Base-by-base conservation (phyloP, 2,797 vertebrate species). In the Onychomys torridus region DNA sequence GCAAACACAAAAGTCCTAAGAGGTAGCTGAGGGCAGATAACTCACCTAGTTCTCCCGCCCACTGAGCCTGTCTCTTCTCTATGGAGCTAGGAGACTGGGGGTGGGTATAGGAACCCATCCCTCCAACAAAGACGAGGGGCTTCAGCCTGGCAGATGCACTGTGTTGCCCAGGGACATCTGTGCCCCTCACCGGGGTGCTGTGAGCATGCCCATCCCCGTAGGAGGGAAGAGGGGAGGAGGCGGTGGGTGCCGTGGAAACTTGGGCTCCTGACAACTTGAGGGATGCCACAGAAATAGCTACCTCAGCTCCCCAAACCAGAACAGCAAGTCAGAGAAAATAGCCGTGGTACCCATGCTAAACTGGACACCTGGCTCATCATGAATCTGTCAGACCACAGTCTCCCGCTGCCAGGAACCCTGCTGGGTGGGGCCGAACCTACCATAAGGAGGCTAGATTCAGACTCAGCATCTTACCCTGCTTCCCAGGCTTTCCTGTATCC, bases 241-340 rank as follows among this genome's bases (percentile, higher is more conserved):
- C 92, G 97, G 96, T 97, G 97, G 96, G 97, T 97, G 89, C 97
- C 89, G 97, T 98, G 97, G 98, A 97, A 98, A 98, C 98, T 94
- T 95, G 98, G 97, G 97, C 90, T 97, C 94, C 87, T 98, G 96
- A 98, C 98, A 98, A 93, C 79, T 94, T 89, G 92, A 97, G 65
- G 96, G 95, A 86, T 89, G 95, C 95, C 96, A 91, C 97, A 95
- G 94, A 98, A 98, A 98, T 94, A 98, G 95, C 93, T n/a, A 19
- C 76, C 79, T 93, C 43, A 11, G 96, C 69, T 97, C 93, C 94
- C 95, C 55, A 57, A 94, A 95, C 91, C 96, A 93, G 95, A 95
- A 65, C 67, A 19, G 69, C 93, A 82, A 88, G 91, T 84, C 78
- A 43, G 94, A 88, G 81, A 90, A 91, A 71, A 91, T 2, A 94